Percentiles rank a stretch among this genome's conserved stretches.
phyloP scores from a whole-genome alignment of 2,113 vertebrate genomes.

The Ciconia boyciana region DNA sequence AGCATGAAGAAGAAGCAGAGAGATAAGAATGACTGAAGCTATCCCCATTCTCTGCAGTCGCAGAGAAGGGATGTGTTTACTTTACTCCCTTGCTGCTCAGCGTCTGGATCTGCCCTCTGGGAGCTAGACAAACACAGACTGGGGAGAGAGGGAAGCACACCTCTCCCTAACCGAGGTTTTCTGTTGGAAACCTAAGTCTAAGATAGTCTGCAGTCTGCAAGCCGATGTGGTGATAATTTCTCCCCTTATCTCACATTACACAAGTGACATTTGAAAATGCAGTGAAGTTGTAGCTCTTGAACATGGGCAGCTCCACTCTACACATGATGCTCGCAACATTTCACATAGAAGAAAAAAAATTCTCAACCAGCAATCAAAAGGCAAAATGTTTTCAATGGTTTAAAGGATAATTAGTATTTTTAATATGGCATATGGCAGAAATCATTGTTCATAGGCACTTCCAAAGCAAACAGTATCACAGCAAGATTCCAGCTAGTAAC shows the following conservation, averaged over 20 bases:
- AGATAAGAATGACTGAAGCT: neutral
- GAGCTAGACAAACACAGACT: neutral
- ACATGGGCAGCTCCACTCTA: neutral
- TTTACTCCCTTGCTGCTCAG: neutral
- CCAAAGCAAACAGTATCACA: neutral
- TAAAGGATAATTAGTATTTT: neutral
- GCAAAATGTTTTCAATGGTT: neutral
- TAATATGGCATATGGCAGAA: neutral
- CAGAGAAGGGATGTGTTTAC: neutral
- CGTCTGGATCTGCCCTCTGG: neutral
- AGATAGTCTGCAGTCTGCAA: neutral
- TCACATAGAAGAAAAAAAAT: neutral
- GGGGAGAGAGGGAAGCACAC: neutral
- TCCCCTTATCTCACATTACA: neutral
- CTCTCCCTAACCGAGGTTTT: neutral
- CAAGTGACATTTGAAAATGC: slow-evolving; percentile 6
- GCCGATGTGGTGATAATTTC: neutral
- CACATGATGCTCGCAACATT: neutral
- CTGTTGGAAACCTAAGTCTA: neutral
- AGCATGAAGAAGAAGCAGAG: neutral
- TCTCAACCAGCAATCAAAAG: neutral
- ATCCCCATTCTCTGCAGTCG: neutral
- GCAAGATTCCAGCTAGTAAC: neutral
- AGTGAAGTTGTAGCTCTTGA: neutral
- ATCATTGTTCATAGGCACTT: neutral